Evolutionary conservation across 2,888 invertebrate genomes (phyloP), one percentile per base, ranked within the genome.

Genomic region (Autographa pulchrina): DNA sequence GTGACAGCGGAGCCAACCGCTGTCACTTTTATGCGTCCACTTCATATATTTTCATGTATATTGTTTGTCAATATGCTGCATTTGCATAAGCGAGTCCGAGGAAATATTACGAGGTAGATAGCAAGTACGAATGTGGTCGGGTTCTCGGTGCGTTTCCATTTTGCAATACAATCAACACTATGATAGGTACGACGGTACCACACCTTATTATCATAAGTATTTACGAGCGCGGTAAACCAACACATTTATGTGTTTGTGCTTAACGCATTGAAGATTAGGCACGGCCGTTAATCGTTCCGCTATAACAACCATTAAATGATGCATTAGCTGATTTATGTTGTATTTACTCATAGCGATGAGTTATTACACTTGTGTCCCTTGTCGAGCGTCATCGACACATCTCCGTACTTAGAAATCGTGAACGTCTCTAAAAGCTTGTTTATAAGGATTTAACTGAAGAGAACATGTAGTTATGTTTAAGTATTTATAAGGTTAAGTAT

Each of bases 151-250:
- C 87, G 92, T 91, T 92, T 92, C 90, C 90, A 93, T 94, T 93
- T 94, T 92, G 94, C 92, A 94, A 84, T 74, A 81, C 91, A 93
- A 92, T 92, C 90, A 90, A 87, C 87, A 88, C 86, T 87, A 87
- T 88, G 89, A 90, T 89, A 89, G 82, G 85, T 80, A 84, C 83
- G 73, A 78, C 79, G 76, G 84, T 73, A 76, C 89, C 90, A 81
- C 88, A 86, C 90, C 92, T 91, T 89, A 93, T 94, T 93, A 93
- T 87, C 92, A 93, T 92, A 92, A 91, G 88, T 91, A 93, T 93
- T 92, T 92, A 92, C 90, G 89, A 89, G 86, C 88, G 86, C 87
- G 89, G 91, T 93, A 93, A 93, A 93, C 92, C 90, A 92, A 92
- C 89, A 90, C 90, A 90, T 92, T 92, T 92, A 92, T 92, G 86